Evolutionary conservation across 1,140 invertebrate genomes (phyloP), one percentile per base, ranked within the genome.

Genomic region (Philaenus spumarius): DNA sequence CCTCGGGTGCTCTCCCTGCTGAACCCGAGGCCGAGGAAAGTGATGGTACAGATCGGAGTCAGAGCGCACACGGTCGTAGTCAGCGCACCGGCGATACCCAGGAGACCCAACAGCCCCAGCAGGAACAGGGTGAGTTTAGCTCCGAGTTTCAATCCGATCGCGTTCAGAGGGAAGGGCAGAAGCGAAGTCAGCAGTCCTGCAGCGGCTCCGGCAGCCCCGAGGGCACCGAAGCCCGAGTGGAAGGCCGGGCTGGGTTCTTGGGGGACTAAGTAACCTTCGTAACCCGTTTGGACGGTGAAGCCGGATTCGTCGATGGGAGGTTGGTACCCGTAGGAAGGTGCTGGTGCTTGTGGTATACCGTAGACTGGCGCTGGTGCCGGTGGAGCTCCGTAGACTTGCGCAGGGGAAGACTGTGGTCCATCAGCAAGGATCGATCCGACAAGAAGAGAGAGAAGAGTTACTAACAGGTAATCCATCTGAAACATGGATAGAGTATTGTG

Each of bases 1-100:
- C 78, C 66, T 30, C 74, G 61, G 45, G 76, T 67, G 19, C 69
- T 68, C 23, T 72, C 70, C 39, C 70, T 67, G 59, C 67, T 66
- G 14, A 74, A 71, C 4, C 73, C 73, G 0, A 79, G 67, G 7
- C 79, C 79, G 19, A 77, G 64, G 64, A 81, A 80, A 1, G 73
- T 73, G 20, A 85, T 78, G 0, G 75, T 75, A 64, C 85, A 89
- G 23, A 87, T 61, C 6, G 82, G 79, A 0, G 85, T 85, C 17
- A 84, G 77, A 1, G 76, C 75, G 62, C 85, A 89, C 0, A 87
- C 63, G 1, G 77, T 73, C 1, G 77, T 75, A 0, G 78, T 82
- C 2, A 83, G 64, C 12, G 68, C 24, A 14, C 70, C 62, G 9
- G 74, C 73, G 0, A 78, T 19, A 2, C 74, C 1, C 2, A 75